Percentiles rank a stretch among this genome's conserved stretches.
Conservation (phyloP, 2,888 invertebrate species). For the Timema podura region DNA sequence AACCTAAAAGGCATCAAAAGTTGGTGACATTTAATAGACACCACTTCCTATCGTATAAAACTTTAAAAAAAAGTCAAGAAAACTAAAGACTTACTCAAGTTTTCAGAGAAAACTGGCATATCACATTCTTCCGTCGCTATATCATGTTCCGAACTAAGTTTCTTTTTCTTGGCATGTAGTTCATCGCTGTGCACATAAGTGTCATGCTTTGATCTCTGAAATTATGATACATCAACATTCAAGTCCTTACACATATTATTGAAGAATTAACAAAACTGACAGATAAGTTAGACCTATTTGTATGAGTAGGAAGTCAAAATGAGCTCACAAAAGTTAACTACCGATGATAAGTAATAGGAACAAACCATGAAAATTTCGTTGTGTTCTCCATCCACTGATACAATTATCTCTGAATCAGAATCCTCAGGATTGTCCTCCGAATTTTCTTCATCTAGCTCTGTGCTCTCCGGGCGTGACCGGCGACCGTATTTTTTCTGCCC, state of each 20-base stretch:
- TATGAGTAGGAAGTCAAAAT: background rate
- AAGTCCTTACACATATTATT: background rate
- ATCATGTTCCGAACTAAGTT: constrained; percentile 37
- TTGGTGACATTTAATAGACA: no score
- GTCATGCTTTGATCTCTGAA: constrained; percentile 22
- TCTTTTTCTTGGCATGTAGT: constrained; percentile 48
- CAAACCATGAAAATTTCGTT: constrained; percentile 32
- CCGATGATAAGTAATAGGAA: no score
- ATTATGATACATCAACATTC: background rate
- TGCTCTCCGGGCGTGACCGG: constrained; percentile 48
- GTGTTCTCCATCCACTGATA: constrained; percentile 20
- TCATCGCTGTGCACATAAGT: constrained; percentile 52
- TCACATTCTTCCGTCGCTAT: no score
- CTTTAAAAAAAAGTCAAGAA: no score
- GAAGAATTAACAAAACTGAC: constrained; percentile 1
- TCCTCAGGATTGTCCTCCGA: constrained; percentile 27
- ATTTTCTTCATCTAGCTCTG: constrained; percentile 29
- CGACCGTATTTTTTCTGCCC: constrained; percentile 74
- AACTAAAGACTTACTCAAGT: no score
- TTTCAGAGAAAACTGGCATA: no score
- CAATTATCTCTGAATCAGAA: constrained; percentile 28
- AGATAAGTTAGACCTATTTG: background rate
- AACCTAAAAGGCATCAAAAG: no score
- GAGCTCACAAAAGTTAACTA: no score
- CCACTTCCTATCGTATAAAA: no score